phyloP scores from a whole-genome alignment of 2,888 invertebrate species.

The Panorpa germanica region DNA sequence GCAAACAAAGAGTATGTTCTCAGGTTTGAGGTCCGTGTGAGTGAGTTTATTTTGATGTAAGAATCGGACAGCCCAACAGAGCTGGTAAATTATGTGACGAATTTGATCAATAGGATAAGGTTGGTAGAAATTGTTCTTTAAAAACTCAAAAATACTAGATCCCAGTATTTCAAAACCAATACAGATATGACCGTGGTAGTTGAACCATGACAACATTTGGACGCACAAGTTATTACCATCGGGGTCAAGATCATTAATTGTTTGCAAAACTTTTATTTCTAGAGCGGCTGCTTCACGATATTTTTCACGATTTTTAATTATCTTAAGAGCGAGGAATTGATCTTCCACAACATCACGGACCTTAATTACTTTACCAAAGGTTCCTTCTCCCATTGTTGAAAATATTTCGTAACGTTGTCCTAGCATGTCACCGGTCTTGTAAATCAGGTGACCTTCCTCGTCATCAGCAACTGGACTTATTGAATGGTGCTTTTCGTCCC shows the following conservation, averaged over 20 bases:
- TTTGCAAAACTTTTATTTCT: conserved; percentile 89
- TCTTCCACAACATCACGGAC: conserved; percentile 81
- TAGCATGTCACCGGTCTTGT: conserved; percentile 87
- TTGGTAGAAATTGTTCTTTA: conserved; percentile 89
- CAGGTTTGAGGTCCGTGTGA: conserved; percentile 74
- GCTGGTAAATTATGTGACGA: conserved; percentile 80
- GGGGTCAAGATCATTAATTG: conserved; percentile 75
- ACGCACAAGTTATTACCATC: conserved; percentile 76
- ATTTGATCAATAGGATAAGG: conserved; percentile 92
- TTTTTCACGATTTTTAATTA: conserved; percentile 93
- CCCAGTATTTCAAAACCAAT: conserved; percentile 87
- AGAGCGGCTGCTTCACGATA: conserved; percentile 91
- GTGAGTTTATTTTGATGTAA: conserved; percentile 84
- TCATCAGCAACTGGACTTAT: too few species aligned
- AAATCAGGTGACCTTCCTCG: conserved; percentile 94
- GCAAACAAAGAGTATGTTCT: conserved; percentile 67
- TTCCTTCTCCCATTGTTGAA: conserved; percentile 91
- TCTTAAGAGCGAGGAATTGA: conserved; percentile 78
- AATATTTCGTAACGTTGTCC: conserved; percentile 92
- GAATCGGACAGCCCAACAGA: conserved; percentile 83
- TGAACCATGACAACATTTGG: conserved; percentile 83
- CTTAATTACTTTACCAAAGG: conserved; percentile 95
- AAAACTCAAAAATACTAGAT: conserved; percentile 80
- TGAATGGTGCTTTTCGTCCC: too few species aligned
- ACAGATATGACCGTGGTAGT: conserved; percentile 87